Conservation (phyloP, 2,797 vertebrate genomes). For the Brachyalestes nurse region DNA sequence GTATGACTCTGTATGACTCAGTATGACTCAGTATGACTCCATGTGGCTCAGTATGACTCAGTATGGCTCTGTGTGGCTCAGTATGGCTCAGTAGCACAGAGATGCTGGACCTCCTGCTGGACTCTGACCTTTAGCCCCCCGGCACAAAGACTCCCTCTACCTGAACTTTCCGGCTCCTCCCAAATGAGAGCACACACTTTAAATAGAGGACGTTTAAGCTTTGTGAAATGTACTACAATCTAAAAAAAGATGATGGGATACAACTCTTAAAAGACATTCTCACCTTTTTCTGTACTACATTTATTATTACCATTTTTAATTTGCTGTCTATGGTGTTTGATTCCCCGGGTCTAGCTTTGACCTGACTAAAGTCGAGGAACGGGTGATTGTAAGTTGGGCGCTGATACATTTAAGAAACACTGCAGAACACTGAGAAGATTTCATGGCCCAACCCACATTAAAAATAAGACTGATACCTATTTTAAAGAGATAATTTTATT, state of each 20-base stretch:
- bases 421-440: too few relatives aligned
- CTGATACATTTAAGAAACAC: conserved; percentile 24
- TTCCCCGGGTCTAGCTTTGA: conserved; percentile 36
- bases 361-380: conserved; percentile 34
- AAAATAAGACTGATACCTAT: too few relatives aligned
- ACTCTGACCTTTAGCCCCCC: conserved; percentile 15
- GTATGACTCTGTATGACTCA: too few relatives aligned
- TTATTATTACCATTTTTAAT: conserved; percentile 54
- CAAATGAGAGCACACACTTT: conserved; percentile 54
- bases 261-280: conserved; percentile 36
- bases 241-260: conserved; percentile 31
- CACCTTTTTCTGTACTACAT: conserved; percentile 55
- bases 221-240: conserved; percentile 37
- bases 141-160: conserved; percentile 38
- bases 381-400: conserved; percentile 12
- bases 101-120: conserved; percentile 26
- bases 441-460: too few relatives aligned
- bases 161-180: conserved; percentile 36
- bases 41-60: conserved; percentile 1
- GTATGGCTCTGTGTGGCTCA: too few relatives aligned
- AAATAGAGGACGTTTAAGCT: conserved; percentile 37
- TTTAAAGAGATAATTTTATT: too few relatives aligned
- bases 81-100: conserved; percentile 15
- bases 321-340: conserved; percentile 52
- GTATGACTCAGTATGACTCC: conserved; percentile 1